Evolutionary conservation across 2,888 invertebrate species (phyloP), one percentile per base, ranked within the genome.

Genomic region (Agriopis leucophaearia): DNA sequence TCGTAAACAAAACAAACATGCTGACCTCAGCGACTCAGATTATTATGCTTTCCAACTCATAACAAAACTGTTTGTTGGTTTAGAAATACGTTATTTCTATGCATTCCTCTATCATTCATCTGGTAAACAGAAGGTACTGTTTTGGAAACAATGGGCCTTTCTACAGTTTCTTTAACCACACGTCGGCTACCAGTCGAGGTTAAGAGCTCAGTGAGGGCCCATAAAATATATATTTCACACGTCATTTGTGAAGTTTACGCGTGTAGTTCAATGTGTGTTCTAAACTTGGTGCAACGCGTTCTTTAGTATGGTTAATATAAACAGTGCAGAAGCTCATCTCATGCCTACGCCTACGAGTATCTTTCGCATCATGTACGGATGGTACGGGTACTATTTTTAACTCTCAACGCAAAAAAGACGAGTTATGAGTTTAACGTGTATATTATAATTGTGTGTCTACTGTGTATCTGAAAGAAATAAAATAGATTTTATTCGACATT

Each of bases 61-160:
- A 58, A 52, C 61, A 52, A 27, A 54, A 44, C 52, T 54, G 44
- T 62, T 60, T 54, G 54, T 52, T 54, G 27, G 38, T 35, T 42
- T 54, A 54, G 38, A 62, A 62, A 54, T 54, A 47, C 15, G 8
- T 15, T 18, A 62, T 62, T 59, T 59, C 57, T 44, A 55, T 64
- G 65, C 50, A 40, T 58, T 48, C 42, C 56, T 47, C 51, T 27
- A 56, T 69, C 47, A 40, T 45, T 66, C 42, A 62, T 57, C 52
- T 60, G 51, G 36, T 47, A 62, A 50, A 56, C 45, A 67, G 56
- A 13, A 42, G 42, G n/a, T 36, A 18, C 45, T 47, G 44, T 54
- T 35, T 48, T 44, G 13, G 54, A 66, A 55, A 69, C 65, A 70
- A 48, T 67, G 59, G 48, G 48, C 48, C 38, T 62, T 62, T 55